Evolutionary conservation across 2,797 vertebrate genomes (phyloP).

Genomic region (Remorina albescens): DNA sequence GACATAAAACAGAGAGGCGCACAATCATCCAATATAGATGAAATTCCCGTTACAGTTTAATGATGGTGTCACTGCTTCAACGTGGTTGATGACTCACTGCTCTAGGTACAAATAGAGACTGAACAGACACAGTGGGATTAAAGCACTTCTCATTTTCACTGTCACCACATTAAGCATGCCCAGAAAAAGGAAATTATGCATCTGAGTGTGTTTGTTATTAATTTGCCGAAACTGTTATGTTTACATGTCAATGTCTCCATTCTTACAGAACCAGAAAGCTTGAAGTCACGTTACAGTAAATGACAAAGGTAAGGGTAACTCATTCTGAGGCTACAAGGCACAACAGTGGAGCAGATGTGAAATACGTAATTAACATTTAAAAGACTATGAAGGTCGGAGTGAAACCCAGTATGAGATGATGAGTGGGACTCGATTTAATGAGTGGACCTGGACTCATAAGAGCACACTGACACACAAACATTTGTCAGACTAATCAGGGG

Average conservation of each 20-base stretch:
- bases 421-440: conserved; percentile 28
- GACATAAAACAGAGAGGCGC: not conserved
- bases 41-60: not conserved
- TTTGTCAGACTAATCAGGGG: not conserved
- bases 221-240: not conserved
- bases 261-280: conserved; percentile 19
- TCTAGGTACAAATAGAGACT: not conserved
- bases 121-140: not conserved
- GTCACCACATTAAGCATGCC: conserved; percentile 7
- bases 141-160: conserved; percentile 14
- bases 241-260: not conserved
- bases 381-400: conserved; percentile 55
- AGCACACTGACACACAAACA: not conserved
- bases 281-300: conserved; percentile 8
- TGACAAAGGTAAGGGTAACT: conserved; percentile 9
- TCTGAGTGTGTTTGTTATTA: not conserved
- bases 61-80: not conserved
- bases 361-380: conserved; percentile 72
- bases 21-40: not conserved
- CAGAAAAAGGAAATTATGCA: conserved; percentile 1
- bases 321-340: conserved; percentile 19
- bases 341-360: conserved; percentile 52
- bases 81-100: not conserved
- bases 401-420: conserved; percentile 32
- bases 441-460: not conserved